Base-by-base conservation (phyloP, 2,797 vertebrate genomes). In the Hipposideros larvatus region DNA sequence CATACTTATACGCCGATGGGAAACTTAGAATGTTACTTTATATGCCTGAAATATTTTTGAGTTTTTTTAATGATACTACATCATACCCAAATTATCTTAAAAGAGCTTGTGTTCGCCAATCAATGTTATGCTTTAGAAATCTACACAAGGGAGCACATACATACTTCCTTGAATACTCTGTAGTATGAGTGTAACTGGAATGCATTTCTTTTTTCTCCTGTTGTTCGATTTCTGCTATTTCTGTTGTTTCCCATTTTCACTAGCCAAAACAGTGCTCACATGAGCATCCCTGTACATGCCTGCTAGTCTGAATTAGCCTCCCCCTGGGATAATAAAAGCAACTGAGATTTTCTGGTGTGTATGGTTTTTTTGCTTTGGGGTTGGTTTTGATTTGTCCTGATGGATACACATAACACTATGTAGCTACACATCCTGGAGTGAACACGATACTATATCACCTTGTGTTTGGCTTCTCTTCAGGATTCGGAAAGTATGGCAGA, bases 401-500 rank as follows among this genome's bases (percentile, higher is more conserved):
- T 41, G 37, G 3, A 51, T 21, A 4, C 0, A 7, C 9, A 0
- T 77, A 26, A 9, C 3, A 0, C 11, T 0, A 0, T 53, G 3
- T 63, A 10, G 24, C 26, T 31, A 18, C 22, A 16, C 9, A 41
- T 15, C 55, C 34, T 43, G 5, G 31, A 75, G 13, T n/a, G 26
- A 79, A 31, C 59, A n/a, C 4, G 21, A 18, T 21, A 0, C 71
- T 10, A 0, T 2, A 9, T 48, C 7, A 0, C 18, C 13, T 14
- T 85, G 26, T 95, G 34, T 93, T 37, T 86, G 57, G 31, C 75
- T 97, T 53, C 4, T 97, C 43, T 95, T 8, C 97, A 99, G 99
- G 96, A 98, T 99, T 98, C 99, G 99, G 91, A 99, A 99, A 97
- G 99, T 99, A 93, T 99, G 99, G 99, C 99, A 99, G 98, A 99